A percentile compares a stretch with the other conserved stretches of the same genome.
Evolutionary conservation across 1,140 invertebrate genomes (phyloP).

Genomic region (Hypsibius dujardini): DNA sequence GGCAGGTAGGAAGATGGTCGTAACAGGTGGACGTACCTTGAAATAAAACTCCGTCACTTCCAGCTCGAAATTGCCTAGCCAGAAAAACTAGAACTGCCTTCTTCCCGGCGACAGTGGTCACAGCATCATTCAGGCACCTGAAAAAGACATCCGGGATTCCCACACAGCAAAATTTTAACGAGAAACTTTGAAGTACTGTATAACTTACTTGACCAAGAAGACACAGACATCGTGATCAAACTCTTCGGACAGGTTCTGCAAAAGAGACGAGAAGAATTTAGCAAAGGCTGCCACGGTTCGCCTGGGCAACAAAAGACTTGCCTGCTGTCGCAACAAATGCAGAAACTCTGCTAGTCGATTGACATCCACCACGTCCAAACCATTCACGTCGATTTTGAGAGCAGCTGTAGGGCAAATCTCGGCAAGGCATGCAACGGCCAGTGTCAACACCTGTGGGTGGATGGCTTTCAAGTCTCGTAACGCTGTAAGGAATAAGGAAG

Average conservation of each 20-base stretch:
- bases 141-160: background rate
- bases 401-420: background rate
- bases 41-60: background rate
- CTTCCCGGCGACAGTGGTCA: background rate
- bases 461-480: constrained; percentile 6
- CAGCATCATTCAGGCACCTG: constrained; percentile 5
- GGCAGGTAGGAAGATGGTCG: too few relatives aligned
- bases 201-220: constrained; percentile 6
- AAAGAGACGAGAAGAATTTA: background rate
- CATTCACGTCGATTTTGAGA: background rate
- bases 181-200: too few relatives aligned
- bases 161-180: too few relatives aligned
- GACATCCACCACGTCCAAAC: background rate
- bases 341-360: background rate
- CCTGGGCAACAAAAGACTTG: background rate
- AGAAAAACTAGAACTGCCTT: constrained; percentile 2
- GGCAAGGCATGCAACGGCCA: background rate
- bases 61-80: background rate
- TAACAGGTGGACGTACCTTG: background rate
- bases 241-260: background rate
- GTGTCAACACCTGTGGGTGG: background rate
- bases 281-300: background rate
- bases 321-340: constrained; percentile 1
- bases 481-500: background rate
- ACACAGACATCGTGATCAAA: background rate